Conservation (phyloP, 2,888 invertebrate genomes). For the Odontothrips loti region DNA sequence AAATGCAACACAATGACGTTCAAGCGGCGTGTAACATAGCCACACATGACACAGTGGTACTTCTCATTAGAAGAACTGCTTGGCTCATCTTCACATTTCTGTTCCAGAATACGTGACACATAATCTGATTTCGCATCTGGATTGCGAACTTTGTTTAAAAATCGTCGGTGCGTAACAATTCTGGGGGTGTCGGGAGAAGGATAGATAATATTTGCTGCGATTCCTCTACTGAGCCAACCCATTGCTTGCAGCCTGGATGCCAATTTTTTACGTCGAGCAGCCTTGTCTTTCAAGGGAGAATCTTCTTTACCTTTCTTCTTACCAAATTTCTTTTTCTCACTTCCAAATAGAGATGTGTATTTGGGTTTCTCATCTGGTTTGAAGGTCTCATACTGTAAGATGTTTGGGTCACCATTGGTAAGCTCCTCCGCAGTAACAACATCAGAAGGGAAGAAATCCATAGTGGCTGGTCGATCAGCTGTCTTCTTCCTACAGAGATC, state of each 20-base stretch:
- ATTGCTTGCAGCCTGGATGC: conserved; percentile 27
- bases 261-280: conserved; percentile 27
- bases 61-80: conserved; percentile 41
- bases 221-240: neutral
- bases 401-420: conserved; percentile 66
- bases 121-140: conserved; percentile 49
- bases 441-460: conserved; percentile 77
- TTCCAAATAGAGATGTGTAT: conserved; percentile 53
- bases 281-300: conserved; percentile 34
- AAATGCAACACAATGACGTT: conserved; percentile 67
- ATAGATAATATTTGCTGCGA: neutral
- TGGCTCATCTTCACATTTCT: conserved; percentile 41
- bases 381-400: conserved; percentile 59
- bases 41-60: conserved; percentile 61
- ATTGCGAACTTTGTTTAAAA: conserved; percentile 44
- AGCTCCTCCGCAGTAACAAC: conserved; percentile 68
- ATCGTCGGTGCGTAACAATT: conserved; percentile 51
- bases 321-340: conserved; percentile 47
- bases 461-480: conserved; percentile 53
- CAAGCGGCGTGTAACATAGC: conserved; percentile 62
- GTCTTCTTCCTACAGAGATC: conserved; percentile 49
- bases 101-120: conserved; percentile 61
- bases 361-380: conserved; percentile 52
- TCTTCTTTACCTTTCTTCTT: conserved; percentile 42
- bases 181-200: conserved; percentile 37